Evolutionary conservation across 2,797 vertebrate species (phyloP), one percentile per base, ranked within the genome.

Genomic region (Mormyrops boulengeri): DNA sequence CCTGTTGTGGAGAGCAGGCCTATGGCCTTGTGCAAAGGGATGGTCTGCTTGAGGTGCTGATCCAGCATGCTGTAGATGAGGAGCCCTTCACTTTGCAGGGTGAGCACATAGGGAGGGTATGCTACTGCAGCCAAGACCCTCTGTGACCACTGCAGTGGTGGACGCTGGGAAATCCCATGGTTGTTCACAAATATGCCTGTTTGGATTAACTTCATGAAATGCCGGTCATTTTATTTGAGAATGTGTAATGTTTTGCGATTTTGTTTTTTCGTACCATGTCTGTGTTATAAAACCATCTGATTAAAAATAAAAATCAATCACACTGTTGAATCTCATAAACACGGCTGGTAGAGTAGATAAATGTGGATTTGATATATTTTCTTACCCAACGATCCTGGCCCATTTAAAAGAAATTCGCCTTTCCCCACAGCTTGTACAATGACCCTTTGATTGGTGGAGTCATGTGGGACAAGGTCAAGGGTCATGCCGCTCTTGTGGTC

Each of bases 171-270:
- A 50, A 92, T 93, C 84, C 94, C 95, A 0, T 92, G 94, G 89
- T 92, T 93, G 94, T 93, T 94, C 91, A 95, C 95, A 94, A 96
- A 95, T 94, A 96, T 92, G 91, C 95, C 96, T 95, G 91, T 69
- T 91, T 90, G 91, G 57, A 85, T 38, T 53, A 41, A n/a, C 3
- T 38, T 57, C 17, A 66, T 69, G 50, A 88, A 88, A 44, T 62
- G 34, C 22, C n/a, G 0, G 17, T 50, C 52, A 7, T 19, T 88
- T 44, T 66, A 60, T 52, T 41, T n/a, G 34, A 44, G 60, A 55
- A 44, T 47, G 8, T n/a, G 26, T 22, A 14, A 53, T 38, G 5
- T 53, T 87, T 87, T 0, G 1, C 19, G 4, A 22, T 53, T 87
- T 87, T 38, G 49, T 30, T 34, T 87, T 87, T 55, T 17, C 34